Evolutionary conservation across 1,140 invertebrate species (phyloP), one percentile per base, ranked within the genome.

Genomic region (Zaprionus inermis): DNA sequence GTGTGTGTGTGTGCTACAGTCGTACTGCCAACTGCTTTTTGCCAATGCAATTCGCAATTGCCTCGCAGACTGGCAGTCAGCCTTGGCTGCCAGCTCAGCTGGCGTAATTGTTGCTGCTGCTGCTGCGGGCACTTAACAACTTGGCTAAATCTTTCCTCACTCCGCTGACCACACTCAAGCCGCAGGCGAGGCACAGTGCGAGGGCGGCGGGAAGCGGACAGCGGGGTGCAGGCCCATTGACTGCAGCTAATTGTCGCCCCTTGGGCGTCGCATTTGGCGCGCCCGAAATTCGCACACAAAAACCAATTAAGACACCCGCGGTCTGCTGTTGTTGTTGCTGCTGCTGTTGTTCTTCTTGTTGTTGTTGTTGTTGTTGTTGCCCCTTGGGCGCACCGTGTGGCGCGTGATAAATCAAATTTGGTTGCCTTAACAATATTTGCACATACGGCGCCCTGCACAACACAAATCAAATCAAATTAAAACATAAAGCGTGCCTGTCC

Each of bases 401-500:
- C 55, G 58, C 68, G 80, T 81, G 78, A 89, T 89, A 89, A 89
- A 89, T 89, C 80, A 89, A 89, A 89, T 89, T 89, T 89, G 81
- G 80, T 89, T 89, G 84, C 84, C 77, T 88, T 84, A 88, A 88
- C 84, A 80, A 80, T 88, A 88, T 88, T 88, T 89, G 80, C 84
- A 80, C 82, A 86, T 86, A 81, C 86, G 73, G 78, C 79, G 81
- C 49, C 64, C 80, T 75, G 76, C 81, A 75, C 68, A 85, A 85
- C 89, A 91, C 89, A 91, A 91, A 91, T 91, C 89, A 91, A 91
- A 91, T 91, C 89, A 91, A 91, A 91, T 91, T 91, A 91, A 91
- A 91, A 91, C 89, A 91, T 91, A 89, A 89, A 89, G 78, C 56
- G 59, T 85, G 69, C 60, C 70, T 76, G 75, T 70, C 28, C 64